Percentiles rank a stretch among this genome's conserved stretches.
Evolutionary conservation across 2,888 invertebrate species (phyloP).

Genomic region (Lithodes maja): DNA sequence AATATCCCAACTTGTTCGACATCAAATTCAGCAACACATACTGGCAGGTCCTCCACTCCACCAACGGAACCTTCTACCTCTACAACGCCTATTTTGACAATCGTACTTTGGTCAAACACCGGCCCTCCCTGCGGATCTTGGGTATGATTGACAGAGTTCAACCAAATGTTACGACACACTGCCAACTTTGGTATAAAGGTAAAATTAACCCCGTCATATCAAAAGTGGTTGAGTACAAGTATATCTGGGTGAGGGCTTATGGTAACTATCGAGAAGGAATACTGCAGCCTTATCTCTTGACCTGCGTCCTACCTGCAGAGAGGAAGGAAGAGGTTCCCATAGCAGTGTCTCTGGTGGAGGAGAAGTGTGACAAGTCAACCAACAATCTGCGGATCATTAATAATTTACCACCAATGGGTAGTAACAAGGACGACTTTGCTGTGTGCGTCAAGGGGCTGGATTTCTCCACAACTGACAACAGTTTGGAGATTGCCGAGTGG

Average conservation of each 20-base stretch:
- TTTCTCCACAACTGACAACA: slow-evolving; percentile 92
- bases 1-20: slow-evolving; percentile 91
- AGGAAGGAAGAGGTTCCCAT: slow-evolving; percentile 80
- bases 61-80: slow-evolving; percentile 91
- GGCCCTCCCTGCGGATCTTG: slow-evolving; percentile 88
- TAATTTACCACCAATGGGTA: slow-evolving; percentile 77
- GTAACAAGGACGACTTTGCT: slow-evolving; percentile 83
- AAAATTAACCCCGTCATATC: slow-evolving; percentile 83
- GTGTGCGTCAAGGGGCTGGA: slow-evolving; percentile 96
- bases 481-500: slow-evolving; percentile 94
- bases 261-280: slow-evolving; percentile 93
- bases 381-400: slow-evolving; percentile 89
- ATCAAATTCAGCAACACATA: slow-evolving; percentile 94
- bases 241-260: slow-evolving; percentile 96
- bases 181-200: slow-evolving; percentile 92
- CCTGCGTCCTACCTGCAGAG: slow-evolving; percentile 87
- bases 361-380: slow-evolving; percentile 87
- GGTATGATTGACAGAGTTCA: slow-evolving; percentile 93
- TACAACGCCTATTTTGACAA: slow-evolving; percentile 93
- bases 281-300: slow-evolving; percentile 92
- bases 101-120: slow-evolving; percentile 80
- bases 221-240: slow-evolving; percentile 90
- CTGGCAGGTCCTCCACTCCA: slow-evolving; percentile 89
- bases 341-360: slow-evolving; percentile 89
- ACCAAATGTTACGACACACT: slow-evolving; percentile 86